phyloP scores from a whole-genome alignment of 2,888 invertebrate genomes.

The Drosophila dives region DNA sequence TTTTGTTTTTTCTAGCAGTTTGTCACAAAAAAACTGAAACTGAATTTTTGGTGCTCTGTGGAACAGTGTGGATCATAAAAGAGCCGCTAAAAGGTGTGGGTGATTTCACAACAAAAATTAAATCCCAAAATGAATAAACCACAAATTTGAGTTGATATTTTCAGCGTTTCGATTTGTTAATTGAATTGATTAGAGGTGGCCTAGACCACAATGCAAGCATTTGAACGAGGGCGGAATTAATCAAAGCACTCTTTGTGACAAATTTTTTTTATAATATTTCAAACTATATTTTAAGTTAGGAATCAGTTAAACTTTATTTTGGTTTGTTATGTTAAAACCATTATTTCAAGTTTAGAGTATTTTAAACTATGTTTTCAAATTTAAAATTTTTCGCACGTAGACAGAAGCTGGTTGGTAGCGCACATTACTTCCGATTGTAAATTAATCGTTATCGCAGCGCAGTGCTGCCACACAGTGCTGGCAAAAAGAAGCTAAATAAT shows the following conservation, averaged over 20 bases:
- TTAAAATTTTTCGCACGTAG: background rate
- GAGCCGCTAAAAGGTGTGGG: slow-evolving; percentile 80
- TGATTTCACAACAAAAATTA: slow-evolving; percentile 62
- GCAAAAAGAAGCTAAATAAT: slow-evolving; percentile 33
- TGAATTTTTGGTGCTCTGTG: slow-evolving; percentile 71
- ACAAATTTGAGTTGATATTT: slow-evolving; percentile 29
- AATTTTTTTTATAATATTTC: background rate
- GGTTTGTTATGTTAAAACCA: background rate
- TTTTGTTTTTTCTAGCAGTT: slow-evolving; percentile 42
- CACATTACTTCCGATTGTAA: background rate
- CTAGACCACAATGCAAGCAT: slow-evolving; percentile 41
- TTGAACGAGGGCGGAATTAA: slow-evolving; percentile 55
- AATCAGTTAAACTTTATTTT: background rate
- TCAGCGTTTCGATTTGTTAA: slow-evolving; percentile 61
- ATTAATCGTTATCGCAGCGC: slow-evolving; percentile 24
- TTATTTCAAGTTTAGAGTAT: background rate
- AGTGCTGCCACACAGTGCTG: slow-evolving; percentile 15
- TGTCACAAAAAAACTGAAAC: slow-evolving; percentile 48
- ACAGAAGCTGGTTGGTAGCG: slow-evolving; percentile 33
- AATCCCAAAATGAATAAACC: slow-evolving; percentile 35
- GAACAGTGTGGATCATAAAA: slow-evolving; percentile 72
- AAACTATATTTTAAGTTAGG: background rate
- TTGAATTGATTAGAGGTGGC: slow-evolving; percentile 69
- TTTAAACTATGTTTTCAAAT: background rate
- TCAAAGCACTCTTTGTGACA: slow-evolving; percentile 36